These are phyloP conservation scores for Stratiolaelaps scimitus DNA, from an alignment of 1,140 invertebrate species.

Conservation along the genomic window DNA sequence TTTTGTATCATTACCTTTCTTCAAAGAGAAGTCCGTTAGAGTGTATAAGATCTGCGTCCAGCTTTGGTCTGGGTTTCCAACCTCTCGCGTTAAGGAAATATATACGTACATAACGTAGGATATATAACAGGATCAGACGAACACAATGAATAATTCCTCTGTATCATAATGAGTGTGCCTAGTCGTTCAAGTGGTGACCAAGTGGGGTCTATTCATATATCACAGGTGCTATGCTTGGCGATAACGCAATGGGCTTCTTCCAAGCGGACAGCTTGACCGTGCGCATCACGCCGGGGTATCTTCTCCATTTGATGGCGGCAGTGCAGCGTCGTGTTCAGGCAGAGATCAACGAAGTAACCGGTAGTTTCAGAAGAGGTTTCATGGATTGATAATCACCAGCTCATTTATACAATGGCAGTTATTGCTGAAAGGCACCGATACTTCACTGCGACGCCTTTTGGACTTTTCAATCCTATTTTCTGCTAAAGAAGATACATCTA, in stretches of 20 bases:
- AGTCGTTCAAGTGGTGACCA: no score
- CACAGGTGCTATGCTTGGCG: conserved; percentile 31
- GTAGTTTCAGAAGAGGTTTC: conserved; percentile 32
- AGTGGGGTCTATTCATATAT: no score
- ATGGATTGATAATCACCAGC: conserved; percentile 31
- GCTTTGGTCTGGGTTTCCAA: no score
- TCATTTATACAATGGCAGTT: conserved; percentile 36
- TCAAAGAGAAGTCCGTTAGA: no score
- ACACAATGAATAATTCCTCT: no score
- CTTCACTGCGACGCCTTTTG: conserved; percentile 33
- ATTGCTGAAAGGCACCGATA: conserved; percentile 35
- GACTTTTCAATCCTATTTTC: conserved; percentile 35
- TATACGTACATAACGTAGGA: no score
- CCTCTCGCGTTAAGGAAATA: no score
- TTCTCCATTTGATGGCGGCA: conserved; percentile 34
- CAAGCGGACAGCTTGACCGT: conserved; percentile 38
- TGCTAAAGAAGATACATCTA: conserved; percentile 35
- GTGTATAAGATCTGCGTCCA: no score
- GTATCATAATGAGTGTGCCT: no score
- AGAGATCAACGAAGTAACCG: conserved; percentile 37
- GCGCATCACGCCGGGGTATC: conserved; percentile 34
- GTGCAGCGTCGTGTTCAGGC: conserved; percentile 35
- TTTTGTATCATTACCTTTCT: no score
- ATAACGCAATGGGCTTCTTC: conserved; percentile 34
- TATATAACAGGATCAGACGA: no score